phyloP scores from a whole-genome alignment of 2,113 vertebrate species.

The Xiphophorus maculatus region DNA sequence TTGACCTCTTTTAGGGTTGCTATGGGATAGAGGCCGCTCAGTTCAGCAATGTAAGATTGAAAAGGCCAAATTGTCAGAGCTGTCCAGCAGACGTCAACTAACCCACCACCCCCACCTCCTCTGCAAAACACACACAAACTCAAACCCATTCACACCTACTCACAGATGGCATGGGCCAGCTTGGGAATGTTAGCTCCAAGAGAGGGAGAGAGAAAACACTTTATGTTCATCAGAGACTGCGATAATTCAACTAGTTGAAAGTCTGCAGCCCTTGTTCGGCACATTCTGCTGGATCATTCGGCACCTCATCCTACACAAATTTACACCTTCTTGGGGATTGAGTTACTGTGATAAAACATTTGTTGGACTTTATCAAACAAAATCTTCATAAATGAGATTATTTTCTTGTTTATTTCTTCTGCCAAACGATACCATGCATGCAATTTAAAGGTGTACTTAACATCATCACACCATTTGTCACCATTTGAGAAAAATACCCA shows the following conservation, averaged over 20 bases:
- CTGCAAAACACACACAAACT: constrained; percentile 43
- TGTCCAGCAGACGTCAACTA: constrained; percentile 73
- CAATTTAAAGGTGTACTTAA: background rate
- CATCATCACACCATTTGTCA: background rate
- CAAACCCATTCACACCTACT: constrained; percentile 51
- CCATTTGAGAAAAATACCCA: background rate
- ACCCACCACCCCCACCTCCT: constrained; percentile 45
- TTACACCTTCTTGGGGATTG: constrained; percentile 6
- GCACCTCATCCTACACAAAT: constrained; percentile 31
- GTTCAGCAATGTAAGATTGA: constrained; percentile 78
- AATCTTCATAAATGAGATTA: background rate
- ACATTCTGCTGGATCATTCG: constrained; percentile 19
- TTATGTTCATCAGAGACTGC: constrained; percentile 67
- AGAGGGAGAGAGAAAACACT: constrained; percentile 32
- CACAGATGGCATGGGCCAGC: constrained; percentile 71
- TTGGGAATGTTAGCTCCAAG: constrained; percentile 70
- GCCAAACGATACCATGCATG: background rate
- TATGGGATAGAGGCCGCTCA: constrained; percentile 74
- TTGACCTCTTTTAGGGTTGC: constrained; percentile 81
- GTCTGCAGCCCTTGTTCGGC: constrained; percentile 36
- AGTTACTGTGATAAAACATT: constrained; percentile 12
- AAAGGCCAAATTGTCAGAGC: constrained; percentile 82
- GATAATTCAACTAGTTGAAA: constrained; percentile 53
- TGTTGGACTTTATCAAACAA: constrained; percentile 6
- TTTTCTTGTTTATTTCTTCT: background rate